Base-by-base conservation (phyloP, 2,888 invertebrate genomes). In the Empis stercorea region DNA sequence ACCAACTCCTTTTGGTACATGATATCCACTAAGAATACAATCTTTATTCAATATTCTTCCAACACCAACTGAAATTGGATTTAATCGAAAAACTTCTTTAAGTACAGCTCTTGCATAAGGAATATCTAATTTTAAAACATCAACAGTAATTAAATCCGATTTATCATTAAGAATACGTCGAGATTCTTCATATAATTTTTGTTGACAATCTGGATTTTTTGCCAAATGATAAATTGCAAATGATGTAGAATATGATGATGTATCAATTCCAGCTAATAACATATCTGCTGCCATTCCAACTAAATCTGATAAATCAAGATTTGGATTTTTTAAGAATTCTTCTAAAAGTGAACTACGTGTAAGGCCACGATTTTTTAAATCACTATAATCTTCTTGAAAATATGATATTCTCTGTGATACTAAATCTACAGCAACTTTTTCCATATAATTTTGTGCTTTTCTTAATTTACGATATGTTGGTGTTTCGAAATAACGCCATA, bases 211-310 rank as follows among this genome's bases (percentile, higher is more conserved):
- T 10, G 73, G 73, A 71, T 89, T 81, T 9, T 68, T 75, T 1
- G 87, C 81, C 47, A 95, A 65, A 60, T 91, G 82, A 62, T 92
- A 91, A 10, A 94, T 66, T 4, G 78, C 72, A 65, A 88, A 92
- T 44, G 83, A 78, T 9, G 81, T 77, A 0, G 84, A 75, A 63
- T 85, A 88, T 0, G 88, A 76, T 1, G 86, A 87, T 51, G 92
- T 92, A 61, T 92, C 91, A 48, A 91, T 80, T 48, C 89, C 87
- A 45, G 88, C 92, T 61, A 92, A 73, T 20, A 92, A 66, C 61
- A 89, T 78, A 66, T 93, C 92, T 36, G 85, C 82, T 49, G 84
- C 79, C 74, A 88, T 83, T 47, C 88, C 88, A 41, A 82, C 73
- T n/a, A 91, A 73, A 65, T 92, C 91, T 60, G 81, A 83, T 16